Base-by-base conservation (phyloP, 2,113 vertebrate genomes). In the Limanda limanda region DNA sequence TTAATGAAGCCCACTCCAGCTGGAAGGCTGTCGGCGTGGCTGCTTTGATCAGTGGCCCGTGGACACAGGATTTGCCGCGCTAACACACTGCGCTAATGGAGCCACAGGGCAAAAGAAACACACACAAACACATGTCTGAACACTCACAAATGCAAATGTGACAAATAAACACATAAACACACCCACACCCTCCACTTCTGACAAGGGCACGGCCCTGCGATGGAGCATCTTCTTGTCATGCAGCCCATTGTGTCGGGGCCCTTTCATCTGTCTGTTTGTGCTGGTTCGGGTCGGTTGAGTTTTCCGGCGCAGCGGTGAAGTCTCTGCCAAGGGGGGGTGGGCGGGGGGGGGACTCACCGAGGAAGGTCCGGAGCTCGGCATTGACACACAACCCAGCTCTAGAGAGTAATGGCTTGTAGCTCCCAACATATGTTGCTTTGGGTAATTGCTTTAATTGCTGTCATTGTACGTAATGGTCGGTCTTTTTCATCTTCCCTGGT, bases 401-500 rank as follows among this genome's bases (percentile, higher is more conserved):
- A 66, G 78, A 90, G 87, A 89, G 87, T 90, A 90, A 92, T 89
- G 82, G 83, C 83, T 90, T 75, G 83, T 84, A 89, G 79, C 86
- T 82, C 68, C 70, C 85, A 79, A 91, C 92, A 91, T 92, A 89
- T 91, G 92, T 92, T 88, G 87, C 86, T 86, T 90, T 90, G 89
- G 90, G 89, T 92, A 92, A 92, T 92, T 91, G 90, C 91, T 91
- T 89, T 92, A 93, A 92, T 92, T 90, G 90, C 90, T 82, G 91
- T 92, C 91, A 89, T 86, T 90, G 86, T 91, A 83, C 72, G 67
- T 91, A 91, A 86, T 88, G 78, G 87, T 84, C 78, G 88, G 84
- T 74, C 90, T 92, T 92, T 91, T 93, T 92, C 90, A 87, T 92
- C 88, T 86, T 88, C 88, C 76, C 86, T 80, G 89, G 89, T 88